Percentiles rank a stretch among this genome's conserved stretches.
These are phyloP conservation scores for Camponotus fellah DNA, from an alignment of 2,888 invertebrate genomes.

Conservation along the genomic window DNA sequence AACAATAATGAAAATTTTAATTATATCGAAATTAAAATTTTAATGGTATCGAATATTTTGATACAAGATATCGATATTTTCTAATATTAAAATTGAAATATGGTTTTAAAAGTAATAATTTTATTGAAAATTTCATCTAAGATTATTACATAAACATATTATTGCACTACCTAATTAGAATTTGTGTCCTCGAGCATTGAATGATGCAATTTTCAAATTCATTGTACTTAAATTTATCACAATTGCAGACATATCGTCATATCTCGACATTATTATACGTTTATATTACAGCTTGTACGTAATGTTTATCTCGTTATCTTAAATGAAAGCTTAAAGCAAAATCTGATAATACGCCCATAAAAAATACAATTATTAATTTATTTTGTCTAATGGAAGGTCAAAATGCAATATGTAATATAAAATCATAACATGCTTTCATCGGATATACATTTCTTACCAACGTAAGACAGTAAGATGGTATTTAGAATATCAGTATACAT, in stretches of 20 bases:
- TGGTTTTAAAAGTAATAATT: background rate
- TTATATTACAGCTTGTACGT: background rate
- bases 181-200: too few relatives aligned
- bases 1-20: background rate
- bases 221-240: background rate
- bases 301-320: background rate
- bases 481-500: constrained; percentile 67
- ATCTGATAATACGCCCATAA: background rate
- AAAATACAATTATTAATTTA: background rate
- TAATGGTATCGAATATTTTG: background rate
- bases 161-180: background rate
- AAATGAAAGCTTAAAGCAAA: background rate
- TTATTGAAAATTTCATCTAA: background rate
- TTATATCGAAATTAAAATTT: background rate
- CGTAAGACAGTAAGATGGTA: constrained; percentile 58
- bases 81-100: background rate
- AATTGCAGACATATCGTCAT: background rate
- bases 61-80: background rate
- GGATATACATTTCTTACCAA: background rate
- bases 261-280: background rate
- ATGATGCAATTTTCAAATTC: too few relatives aligned
- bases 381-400: background rate
- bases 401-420: background rate
- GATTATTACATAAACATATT: background rate
- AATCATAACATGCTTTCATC: background rate